Evolutionary conservation across 2,888 invertebrate species (phyloP).

Genomic region (Drosophila tripunctata): DNA sequence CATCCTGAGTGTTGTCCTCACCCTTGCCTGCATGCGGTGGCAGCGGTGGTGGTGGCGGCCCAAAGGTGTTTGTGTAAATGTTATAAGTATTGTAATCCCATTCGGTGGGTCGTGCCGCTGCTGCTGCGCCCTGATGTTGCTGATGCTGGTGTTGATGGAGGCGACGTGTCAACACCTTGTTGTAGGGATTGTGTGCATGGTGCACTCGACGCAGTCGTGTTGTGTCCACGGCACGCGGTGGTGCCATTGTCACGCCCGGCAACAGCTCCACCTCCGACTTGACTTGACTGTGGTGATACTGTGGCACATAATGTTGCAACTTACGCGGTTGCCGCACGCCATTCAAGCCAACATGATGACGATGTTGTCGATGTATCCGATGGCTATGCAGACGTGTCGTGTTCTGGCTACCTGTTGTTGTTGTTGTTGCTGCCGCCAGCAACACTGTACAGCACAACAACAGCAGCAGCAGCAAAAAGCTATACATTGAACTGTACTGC

Average conservation of each 20-base stretch:
- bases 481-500: conserved; percentile 22
- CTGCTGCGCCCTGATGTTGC: conserved; percentile 29
- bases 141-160: conserved; percentile 52
- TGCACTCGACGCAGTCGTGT: conserved; percentile 72
- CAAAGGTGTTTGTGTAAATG: conserved; percentile 77
- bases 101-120: conserved; percentile 48
- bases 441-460: conserved; percentile 48
- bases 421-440: conserved; percentile 23
- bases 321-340: conserved; percentile 31
- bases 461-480: conserved; percentile 32
- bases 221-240: conserved; percentile 28
- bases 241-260: conserved; percentile 56
- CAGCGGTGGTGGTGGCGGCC: conserved; percentile 64
- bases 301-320: conserved; percentile 27
- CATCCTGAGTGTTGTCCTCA: conserved; percentile 80
- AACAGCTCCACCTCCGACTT: conserved; percentile 72
- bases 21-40: conserved; percentile 74
- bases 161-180: conserved; percentile 65
- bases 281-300: conserved; percentile 27
- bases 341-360: conserved; percentile 40
- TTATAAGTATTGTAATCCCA: conserved; percentile 81
- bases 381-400: conserved; percentile 43
- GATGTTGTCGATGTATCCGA: conserved; percentile 60
- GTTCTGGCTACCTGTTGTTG: conserved; percentile 48
- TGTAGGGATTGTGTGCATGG: conserved; percentile 68